A percentile compares a stretch with the other conserved stretches of the same genome.
phyloP scores from a whole-genome alignment of 2,888 invertebrate genomes.

The Cephus pulcher region DNA sequence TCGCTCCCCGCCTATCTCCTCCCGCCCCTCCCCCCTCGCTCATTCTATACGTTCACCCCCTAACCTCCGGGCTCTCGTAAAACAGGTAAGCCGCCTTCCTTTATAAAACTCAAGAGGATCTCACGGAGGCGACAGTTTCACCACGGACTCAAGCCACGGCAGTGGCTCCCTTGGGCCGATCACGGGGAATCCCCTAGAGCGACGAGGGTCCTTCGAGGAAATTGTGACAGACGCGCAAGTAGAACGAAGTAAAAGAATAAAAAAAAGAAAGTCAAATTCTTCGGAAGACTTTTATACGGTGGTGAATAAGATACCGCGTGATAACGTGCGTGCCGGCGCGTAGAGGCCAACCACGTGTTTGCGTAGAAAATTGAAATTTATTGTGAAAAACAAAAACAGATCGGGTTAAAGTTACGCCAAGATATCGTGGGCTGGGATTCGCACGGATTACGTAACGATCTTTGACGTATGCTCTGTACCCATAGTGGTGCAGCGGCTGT shows the following conservation, averaged over 20 bases:
- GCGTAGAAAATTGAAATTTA: not conserved
- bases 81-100: constrained; percentile 26
- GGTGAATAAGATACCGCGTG: not conserved
- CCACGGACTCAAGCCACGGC: constrained; percentile 14
- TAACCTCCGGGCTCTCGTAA: constrained; percentile 10
- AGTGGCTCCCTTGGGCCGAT: not conserved
- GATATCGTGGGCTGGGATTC: not conserved
- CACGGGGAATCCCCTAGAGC: not conserved
- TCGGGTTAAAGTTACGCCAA: not conserved
- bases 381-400: not conserved
- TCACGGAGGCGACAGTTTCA: constrained; percentile 27
- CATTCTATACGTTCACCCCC: not conserved
- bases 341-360: not conserved
- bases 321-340: not conserved
- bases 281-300: not conserved
- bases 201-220: not conserved
- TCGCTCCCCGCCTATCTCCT: not conserved
- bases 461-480: not conserved
- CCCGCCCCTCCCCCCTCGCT: too few species aligned
- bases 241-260: not conserved
- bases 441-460: not conserved
- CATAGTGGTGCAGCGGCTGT: not conserved
- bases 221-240: not conserved
- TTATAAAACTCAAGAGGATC: not conserved
- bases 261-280: not conserved